These are phyloP conservation scores for Vanacampus margaritifer DNA, from an alignment of 2,113 vertebrate genomes.

Conservation along the genomic window DNA sequence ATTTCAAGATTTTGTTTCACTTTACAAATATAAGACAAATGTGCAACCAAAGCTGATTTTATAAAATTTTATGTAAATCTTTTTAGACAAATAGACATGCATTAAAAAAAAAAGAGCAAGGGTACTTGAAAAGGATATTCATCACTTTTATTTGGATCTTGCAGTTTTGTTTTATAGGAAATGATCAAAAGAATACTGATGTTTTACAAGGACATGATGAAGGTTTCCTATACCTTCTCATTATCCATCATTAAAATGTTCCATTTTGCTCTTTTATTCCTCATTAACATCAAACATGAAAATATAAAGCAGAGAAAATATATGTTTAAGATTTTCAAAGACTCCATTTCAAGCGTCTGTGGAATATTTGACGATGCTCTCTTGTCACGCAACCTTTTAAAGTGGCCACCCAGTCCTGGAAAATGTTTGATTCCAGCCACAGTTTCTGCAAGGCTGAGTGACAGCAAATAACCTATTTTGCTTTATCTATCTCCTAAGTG, in stretches of 20 bases:
- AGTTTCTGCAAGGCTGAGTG: conserved; percentile 22
- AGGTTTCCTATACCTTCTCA: conserved; percentile 25
- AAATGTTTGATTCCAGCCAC: conserved; percentile 2
- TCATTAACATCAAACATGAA: conserved; percentile 29
- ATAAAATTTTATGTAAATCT: background rate
- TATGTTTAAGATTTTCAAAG: background rate
- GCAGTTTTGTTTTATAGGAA: conserved; percentile 17
- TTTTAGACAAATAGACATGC: conserved; percentile 1
- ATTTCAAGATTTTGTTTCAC: background rate
- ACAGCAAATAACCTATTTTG: conserved; percentile 39
- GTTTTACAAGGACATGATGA: conserved; percentile 30
- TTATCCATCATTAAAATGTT: conserved; percentile 32
- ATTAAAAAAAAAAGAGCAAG: conserved; percentile 4
- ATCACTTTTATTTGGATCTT: conserved; percentile 32
- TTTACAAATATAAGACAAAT: background rate
- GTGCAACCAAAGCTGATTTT: no score
- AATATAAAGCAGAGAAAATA: conserved; percentile 6
- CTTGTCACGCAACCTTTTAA: conserved; percentile 6
- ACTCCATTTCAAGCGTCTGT: conserved; percentile 8
- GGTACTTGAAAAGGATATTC: conserved; percentile 10
- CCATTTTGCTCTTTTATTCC: conserved; percentile 5
- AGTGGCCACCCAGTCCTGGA: background rate
- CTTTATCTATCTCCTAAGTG: conserved; percentile 57
- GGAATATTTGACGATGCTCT: conserved; percentile 9
- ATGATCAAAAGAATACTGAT: conserved; percentile 6